Percentiles rank a stretch among this genome's conserved stretches.
phyloP scores from a whole-genome alignment of 2,888 invertebrate species.

The Clivina fossor region DNA sequence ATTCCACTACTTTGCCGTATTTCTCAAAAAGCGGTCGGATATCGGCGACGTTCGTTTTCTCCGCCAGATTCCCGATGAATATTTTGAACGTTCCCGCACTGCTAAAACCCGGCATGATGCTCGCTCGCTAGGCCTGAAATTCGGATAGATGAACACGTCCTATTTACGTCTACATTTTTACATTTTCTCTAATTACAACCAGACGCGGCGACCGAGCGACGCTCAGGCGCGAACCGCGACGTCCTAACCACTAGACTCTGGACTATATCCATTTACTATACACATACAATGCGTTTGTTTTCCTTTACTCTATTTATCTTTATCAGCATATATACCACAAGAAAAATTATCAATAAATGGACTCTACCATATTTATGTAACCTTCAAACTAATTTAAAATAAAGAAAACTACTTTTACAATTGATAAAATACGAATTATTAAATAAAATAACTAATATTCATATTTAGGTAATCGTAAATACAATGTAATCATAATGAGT shows the following conservation, averaged over 20 bases:
- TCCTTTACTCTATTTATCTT: not conserved
- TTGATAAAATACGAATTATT: not conserved
- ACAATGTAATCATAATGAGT: not conserved
- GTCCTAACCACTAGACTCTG: constrained; percentile 27
- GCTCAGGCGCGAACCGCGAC: constrained; percentile 22
- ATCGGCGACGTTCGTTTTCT: constrained; percentile 84
- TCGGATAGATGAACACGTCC: constrained; percentile 34
- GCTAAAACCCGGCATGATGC: constrained; percentile 83
- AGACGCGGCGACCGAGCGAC: constrained; percentile 33
- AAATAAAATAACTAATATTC: constrained; percentile 6
- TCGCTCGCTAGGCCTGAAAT: constrained; percentile 47
- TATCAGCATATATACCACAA: not conserved
- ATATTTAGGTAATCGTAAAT: not conserved
- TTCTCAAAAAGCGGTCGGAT: constrained; percentile 94
- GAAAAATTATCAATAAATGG: not conserved
- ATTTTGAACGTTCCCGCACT: constrained; percentile 92
- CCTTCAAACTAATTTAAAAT: not conserved
- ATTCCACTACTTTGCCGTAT: constrained; percentile 96
- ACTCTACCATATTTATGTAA: constrained; percentile 7
- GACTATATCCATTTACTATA: constrained; percentile 6
- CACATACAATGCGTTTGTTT: not conserved
- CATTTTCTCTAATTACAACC: no score
- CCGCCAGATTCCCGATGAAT: constrained; percentile 96
- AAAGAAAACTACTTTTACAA: not conserved
- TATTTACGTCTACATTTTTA: no score